These are phyloP conservation scores for Sylvia atricapilla DNA, from an alignment of 2,113 vertebrate genomes.

Conservation along the genomic window DNA sequence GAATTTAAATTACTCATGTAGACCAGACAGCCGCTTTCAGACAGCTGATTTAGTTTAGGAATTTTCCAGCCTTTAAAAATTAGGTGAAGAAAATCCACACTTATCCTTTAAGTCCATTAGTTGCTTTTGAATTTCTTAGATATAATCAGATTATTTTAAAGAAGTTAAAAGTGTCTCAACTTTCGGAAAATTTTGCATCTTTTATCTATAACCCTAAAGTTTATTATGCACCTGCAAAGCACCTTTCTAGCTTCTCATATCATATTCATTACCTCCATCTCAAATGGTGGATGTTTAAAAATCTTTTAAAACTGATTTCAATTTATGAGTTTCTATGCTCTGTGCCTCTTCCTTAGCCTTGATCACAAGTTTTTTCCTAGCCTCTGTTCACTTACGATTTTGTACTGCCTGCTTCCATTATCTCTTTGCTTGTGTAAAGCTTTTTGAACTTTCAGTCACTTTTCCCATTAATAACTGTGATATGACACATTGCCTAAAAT, in stretches of 20 bases:
- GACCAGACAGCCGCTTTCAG: not conserved
- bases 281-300: not conserved
- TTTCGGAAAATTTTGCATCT: not conserved
- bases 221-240: not conserved
- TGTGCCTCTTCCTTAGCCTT: not conserved
- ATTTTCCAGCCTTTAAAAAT: not conserved
- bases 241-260: not conserved
- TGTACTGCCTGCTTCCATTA: constrained; percentile 4
- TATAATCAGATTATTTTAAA: not conserved
- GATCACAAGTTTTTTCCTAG: not conserved
- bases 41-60: not conserved
- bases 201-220: not conserved
- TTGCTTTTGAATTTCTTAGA: not conserved
- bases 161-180: not conserved
- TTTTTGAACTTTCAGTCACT: constrained; percentile 39
- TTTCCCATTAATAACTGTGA: constrained; percentile 10
- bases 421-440: constrained; percentile 18
- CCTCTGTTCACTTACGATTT: not conserved
- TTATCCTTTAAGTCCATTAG: not conserved
- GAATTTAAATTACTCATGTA: not conserved
- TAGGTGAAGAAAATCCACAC: not conserved
- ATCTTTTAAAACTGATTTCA: not conserved
- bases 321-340: constrained; percentile 12
- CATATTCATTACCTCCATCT: not conserved
- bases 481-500: constrained; percentile 14